Percentiles rank a stretch among this genome's conserved stretches.
These are phyloP conservation scores for Pristionchus exspectatus DNA, from an alignment of 2,888 invertebrate genomes.

Conservation along the genomic window DNA sequence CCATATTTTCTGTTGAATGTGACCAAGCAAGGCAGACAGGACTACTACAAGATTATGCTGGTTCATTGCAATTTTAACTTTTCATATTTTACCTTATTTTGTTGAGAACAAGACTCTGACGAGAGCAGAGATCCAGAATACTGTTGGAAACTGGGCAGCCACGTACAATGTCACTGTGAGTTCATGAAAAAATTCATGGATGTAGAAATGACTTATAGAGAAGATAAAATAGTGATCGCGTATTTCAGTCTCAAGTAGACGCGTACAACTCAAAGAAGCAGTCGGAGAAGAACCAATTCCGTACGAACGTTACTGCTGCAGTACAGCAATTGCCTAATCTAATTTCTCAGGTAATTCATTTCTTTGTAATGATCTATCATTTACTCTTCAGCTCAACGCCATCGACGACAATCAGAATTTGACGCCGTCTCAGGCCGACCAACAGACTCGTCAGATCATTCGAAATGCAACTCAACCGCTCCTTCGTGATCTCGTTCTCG, in stretches of 20 bases:
- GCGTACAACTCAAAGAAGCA: not conserved
- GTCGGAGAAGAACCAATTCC: not conserved
- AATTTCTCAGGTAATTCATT: not conserved
- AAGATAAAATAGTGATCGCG: too few relatives aligned
- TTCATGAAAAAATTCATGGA: not conserved
- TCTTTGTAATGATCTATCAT: not conserved
- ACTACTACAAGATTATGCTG: conserved; percentile 5
- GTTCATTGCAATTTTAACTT: not conserved
- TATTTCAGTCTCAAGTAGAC: not conserved
- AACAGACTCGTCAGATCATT: not conserved
- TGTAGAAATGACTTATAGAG: not conserved
- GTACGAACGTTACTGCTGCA: not conserved
- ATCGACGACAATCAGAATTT: conserved; percentile 44
- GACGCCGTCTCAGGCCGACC: not conserved
- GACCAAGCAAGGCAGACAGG: not conserved
- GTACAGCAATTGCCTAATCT: not conserved
- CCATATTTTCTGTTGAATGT: not conserved
- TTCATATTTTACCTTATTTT: not conserved
- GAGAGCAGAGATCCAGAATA: not conserved
- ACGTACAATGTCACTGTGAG: not conserved
- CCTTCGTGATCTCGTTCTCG: not conserved
- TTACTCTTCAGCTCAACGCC: not conserved
- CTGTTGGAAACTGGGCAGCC: not conserved
- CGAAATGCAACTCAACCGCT: not conserved
- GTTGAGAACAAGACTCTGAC: conserved; percentile 16